Evolutionary conservation across 1,140 invertebrate species (phyloP), one percentile per base, ranked within the genome.

Genomic region (Gonioctena quinquepunctata): DNA sequence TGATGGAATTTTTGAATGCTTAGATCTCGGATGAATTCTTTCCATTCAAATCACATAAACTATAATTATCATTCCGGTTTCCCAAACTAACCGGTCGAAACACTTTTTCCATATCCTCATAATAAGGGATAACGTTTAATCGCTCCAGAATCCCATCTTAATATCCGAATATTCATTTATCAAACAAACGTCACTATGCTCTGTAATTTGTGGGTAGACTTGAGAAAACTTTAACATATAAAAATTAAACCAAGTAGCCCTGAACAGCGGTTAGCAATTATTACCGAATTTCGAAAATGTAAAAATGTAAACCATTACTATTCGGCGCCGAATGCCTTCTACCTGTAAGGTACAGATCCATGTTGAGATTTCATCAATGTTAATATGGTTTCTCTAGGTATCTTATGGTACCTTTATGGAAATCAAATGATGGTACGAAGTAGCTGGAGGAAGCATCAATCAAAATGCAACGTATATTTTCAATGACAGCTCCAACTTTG

Each of bases 131-230:
- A 42, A 13, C 0, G 11, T 42, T 42, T 42, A 42, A 42, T 42
- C 33, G 33, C 16, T 42, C 33, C 33, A n/a, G 16, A 42, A n/a
- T 13, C 11, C 16, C 11, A 42, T 42, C 2, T 42, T 42, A 42
- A 42, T 42, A 72, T 66, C 68, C 50, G 27, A 49, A 61, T 71
- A 68, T 69, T 73, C 74, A 76, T 76, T 73, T 71, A 76, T 76
- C 74, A 76, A 60, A 56, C 21, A 71, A 28, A 73, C 69, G 74
- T 76, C 72, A 76, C 56, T 19, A 50, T 63, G 59, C 56, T 56
- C 64, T 69, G 63, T 76, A 76, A 76, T 76, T 76, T 70, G 65
- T 68, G 68, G 68, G 60, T 28, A 60, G 66, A 57, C 27, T 64
- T 63, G 13, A 60, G 60, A 68, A 64, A 66, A 69, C 67, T 71